These are phyloP conservation scores for Hipparchia sbordonii DNA, from an alignment of 2,888 invertebrate genomes.

Conservation along the genomic window DNA sequence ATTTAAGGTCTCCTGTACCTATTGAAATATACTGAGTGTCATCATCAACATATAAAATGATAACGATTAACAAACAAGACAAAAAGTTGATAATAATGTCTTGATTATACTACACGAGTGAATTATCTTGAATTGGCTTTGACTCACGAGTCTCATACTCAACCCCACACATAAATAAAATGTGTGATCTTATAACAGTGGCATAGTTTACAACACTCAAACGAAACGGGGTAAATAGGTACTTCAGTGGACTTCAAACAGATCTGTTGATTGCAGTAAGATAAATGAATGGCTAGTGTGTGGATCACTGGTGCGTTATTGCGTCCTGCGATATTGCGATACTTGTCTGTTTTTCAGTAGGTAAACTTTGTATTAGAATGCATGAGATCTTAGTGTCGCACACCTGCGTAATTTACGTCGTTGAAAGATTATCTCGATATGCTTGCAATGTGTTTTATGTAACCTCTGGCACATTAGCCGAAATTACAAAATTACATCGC, in stretches of 20 bases:
- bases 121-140: constrained; percentile 62
- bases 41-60: constrained; percentile 44
- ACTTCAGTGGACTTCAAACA: constrained; percentile 42
- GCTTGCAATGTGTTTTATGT: too few relatives aligned
- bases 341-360: too few relatives aligned
- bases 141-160: constrained; percentile 55
- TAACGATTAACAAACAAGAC: constrained; percentile 63
- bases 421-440: too few relatives aligned
- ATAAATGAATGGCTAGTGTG: constrained; percentile 29
- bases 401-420: too few relatives aligned
- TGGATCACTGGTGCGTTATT: background rate
- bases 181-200: constrained; percentile 44
- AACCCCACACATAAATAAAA: constrained; percentile 56
- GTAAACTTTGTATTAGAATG: too few relatives aligned
- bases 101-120: constrained; percentile 51
- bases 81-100: constrained; percentile 54
- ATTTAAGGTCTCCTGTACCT: constrained; percentile 29
- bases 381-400: too few relatives aligned
- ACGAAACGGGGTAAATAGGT: constrained; percentile 43
- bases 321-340: too few relatives aligned
- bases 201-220: constrained; percentile 52
- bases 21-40: constrained; percentile 37
- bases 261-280: constrained; percentile 42
- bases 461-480: too few relatives aligned
- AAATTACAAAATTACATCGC: too few relatives aligned